Base-by-base conservation (phyloP, 2,797 vertebrate genomes). In the Tangara arthus region DNA sequence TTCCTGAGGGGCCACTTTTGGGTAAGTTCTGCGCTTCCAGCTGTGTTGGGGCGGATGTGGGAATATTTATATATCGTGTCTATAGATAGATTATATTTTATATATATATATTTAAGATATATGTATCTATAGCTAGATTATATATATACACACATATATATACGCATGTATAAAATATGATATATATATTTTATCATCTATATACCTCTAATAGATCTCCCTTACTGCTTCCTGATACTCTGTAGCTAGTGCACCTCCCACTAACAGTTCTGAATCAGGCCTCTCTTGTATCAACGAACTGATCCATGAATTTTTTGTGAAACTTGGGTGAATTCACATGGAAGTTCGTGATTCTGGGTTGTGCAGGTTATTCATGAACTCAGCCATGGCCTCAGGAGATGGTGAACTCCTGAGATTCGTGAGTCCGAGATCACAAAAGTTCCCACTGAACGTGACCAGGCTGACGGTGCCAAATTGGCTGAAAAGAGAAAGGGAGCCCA, bases 391-490 rank as follows among this genome's bases (percentile, higher is more conserved):
- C 59, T 12, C 15, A 44, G 28, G 35, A 57, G 8, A 23, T 42
- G 44, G 18, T 8, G 30, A 57, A 15, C 26, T 32, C n/a, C n/a
- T n/a, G n/a, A n/a, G n/a, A 1, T 44, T 42, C 13, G 9, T 12
- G 46, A 23, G 37, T 15, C 27, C 19, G 7, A 0, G 2, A 5
- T 37, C 37, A 44, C 7, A 2, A 2, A 35, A n/a, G n/a, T 17
- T 76, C 19, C 28, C 42, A 12, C 8, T 5, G 32, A 35, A 73
- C 0, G 1, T 28, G 37, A 16, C 28, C 22, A n/a, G 46, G n/a
- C n/a, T 37, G n/a, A 28, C 3, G 3, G n/a, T 24, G n/a, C 17
- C 17, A 65, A 73, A 65, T 7, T 17, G 17, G 8, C 44, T 50
- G 44, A 8, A 57, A 42, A 32, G 14, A 42, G 26, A 73, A 65